Evolutionary conservation across 2,888 invertebrate species (phyloP).

Genomic region (Aplocera efformata): DNA sequence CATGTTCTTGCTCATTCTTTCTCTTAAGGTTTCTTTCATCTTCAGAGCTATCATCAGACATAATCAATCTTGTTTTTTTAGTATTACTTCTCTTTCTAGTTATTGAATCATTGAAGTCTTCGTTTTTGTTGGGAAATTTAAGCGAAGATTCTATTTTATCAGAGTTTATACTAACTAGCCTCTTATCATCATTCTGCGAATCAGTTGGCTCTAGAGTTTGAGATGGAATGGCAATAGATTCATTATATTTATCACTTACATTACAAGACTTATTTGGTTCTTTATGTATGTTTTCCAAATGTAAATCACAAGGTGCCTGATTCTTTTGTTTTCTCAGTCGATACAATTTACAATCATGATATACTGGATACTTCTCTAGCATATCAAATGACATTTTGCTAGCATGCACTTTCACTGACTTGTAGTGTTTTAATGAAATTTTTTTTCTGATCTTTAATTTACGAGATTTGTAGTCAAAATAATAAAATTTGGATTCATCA

Average conservation of each 20-base stretch:
- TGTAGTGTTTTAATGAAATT: conserved; percentile 56
- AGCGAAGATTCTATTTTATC: conserved; percentile 2
- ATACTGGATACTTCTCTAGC: conserved; percentile 60
- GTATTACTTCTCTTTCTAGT: conserved; percentile 23
- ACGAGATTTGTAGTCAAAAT: conserved; percentile 46
- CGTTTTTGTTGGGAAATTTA: conserved; percentile 6
- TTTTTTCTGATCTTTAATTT: conserved; percentile 55
- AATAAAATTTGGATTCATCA: conserved; percentile 35
- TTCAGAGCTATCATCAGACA: conserved; percentile 38
- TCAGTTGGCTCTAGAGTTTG: too few species aligned
- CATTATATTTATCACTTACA: conserved; percentile 2
- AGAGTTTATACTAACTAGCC: conserved; percentile 1
- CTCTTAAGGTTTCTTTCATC: conserved; percentile 19
- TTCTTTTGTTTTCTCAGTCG: conserved; percentile 34
- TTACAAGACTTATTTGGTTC: neutral
- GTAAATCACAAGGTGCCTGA: neutral
- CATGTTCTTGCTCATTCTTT: conserved; percentile 7
- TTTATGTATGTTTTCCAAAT: too few species aligned
- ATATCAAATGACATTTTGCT: conserved; percentile 43
- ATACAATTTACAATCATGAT: conserved; percentile 59
- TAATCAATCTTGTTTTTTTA: conserved; percentile 19
- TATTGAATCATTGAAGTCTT: conserved; percentile 5
- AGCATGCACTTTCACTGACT: conserved; percentile 55
- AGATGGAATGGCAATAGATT: conserved; percentile 6
- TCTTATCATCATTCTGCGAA: too few species aligned